Percentiles rank a stretch among this genome's conserved stretches.
Evolutionary conservation across 2,113 vertebrate genomes (phyloP).

Genomic region (Sapayoa aenigma): DNA sequence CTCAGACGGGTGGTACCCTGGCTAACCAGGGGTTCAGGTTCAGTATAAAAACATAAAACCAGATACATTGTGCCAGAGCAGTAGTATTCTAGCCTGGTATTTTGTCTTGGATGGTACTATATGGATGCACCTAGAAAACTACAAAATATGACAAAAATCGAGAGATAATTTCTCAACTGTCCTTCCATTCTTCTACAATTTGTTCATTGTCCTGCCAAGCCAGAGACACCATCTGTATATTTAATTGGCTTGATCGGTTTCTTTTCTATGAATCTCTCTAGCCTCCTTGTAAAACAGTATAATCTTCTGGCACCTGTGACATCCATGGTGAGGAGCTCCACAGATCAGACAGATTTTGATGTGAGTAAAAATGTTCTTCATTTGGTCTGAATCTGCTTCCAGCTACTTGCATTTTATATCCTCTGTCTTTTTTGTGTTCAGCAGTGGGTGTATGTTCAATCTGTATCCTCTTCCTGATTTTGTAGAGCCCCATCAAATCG

Average conservation of each 20-base stretch:
- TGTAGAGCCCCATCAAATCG: not conserved
- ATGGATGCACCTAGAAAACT: not conserved
- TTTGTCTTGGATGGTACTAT: not conserved
- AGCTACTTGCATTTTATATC: not conserved
- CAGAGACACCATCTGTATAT: not conserved
- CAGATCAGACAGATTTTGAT: not conserved
- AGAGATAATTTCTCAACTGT: not conserved
- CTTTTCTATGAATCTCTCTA: not conserved
- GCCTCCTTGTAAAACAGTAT: not conserved
- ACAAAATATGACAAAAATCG: not conserved
- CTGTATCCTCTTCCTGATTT: not conserved
- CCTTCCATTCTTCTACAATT: not conserved
- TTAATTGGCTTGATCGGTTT: not conserved
- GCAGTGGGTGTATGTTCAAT: not conserved
- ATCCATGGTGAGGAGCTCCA: not conserved
- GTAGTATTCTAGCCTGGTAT: not conserved
- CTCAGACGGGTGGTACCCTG: not conserved
- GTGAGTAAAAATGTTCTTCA: not conserved
- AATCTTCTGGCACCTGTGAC: not conserved
- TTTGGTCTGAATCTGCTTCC: not conserved
- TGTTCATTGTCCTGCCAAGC: not conserved
- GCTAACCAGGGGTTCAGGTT: not conserved
- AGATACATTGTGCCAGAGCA: not conserved
- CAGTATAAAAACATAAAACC: not conserved
- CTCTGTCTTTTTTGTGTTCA: not conserved